These are phyloP conservation scores for Aulostomus chinensis DNA, from an alignment of 2,797 vertebrate genomes.

Conservation along the genomic window DNA sequence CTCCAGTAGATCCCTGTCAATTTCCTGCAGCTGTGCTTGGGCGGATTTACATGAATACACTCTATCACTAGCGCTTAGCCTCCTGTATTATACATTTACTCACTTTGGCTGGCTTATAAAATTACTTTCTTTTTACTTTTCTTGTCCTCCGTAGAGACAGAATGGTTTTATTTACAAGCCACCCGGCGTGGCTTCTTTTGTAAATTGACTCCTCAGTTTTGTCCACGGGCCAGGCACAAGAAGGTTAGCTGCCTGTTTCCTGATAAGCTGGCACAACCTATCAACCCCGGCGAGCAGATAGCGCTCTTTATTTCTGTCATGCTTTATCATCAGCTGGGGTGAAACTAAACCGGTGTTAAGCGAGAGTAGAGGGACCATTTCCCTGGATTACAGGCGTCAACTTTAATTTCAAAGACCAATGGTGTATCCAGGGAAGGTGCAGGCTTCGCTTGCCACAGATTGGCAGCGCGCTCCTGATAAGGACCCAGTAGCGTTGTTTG, in stretches of 20 bases:
- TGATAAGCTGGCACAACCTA: constrained; percentile 85
- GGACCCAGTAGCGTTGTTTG: constrained; percentile 63
- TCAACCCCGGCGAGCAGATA: constrained; percentile 80
- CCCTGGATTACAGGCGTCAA: constrained; percentile 84
- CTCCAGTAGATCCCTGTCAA: constrained; percentile 87
- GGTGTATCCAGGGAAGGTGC: constrained; percentile 83
- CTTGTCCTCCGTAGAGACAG: constrained; percentile 52
- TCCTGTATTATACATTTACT: constrained; percentile 67
- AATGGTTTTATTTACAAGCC: constrained; percentile 79
- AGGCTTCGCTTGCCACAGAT: constrained; percentile 79
- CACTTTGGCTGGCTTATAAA: constrained; percentile 57
- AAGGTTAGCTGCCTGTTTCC: constrained; percentile 81
- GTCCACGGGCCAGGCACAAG: constrained; percentile 75
- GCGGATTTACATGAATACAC: constrained; percentile 85
- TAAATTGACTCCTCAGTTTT: constrained; percentile 83
- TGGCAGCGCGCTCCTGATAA: constrained; percentile 79
- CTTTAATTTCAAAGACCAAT: constrained; percentile 89
- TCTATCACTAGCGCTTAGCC: constrained; percentile 77
- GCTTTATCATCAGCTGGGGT: constrained; percentile 84
- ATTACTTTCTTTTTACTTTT: constrained; percentile 50
- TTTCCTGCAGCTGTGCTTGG: constrained; percentile 79
- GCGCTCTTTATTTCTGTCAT: constrained; percentile 83
- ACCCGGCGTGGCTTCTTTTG: constrained; percentile 69
- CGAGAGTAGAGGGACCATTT: constrained; percentile 81
- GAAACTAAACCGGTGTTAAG: constrained; percentile 86